Evolutionary conservation across 1,140 invertebrate species (phyloP).

Genomic region (Pentalonia nigronervosa): DNA sequence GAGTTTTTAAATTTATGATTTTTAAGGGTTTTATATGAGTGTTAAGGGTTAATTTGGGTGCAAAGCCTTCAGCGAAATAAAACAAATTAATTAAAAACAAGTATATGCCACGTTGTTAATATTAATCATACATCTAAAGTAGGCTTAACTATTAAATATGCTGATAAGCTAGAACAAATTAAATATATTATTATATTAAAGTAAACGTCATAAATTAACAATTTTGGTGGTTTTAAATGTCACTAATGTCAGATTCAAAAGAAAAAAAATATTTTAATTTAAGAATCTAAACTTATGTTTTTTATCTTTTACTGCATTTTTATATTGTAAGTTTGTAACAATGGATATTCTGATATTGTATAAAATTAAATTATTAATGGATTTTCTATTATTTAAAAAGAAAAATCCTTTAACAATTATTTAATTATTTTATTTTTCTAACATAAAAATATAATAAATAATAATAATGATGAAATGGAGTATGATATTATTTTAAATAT

Average conservation of each 20-base stretch:
- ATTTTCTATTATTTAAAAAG: neutral
- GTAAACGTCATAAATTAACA: neutral
- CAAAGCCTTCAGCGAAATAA: neutral
- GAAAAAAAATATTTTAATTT: neutral
- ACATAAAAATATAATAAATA: neutral
- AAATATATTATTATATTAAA: neutral
- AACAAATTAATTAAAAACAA: conserved; percentile 15
- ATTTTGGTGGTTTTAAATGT: neutral
- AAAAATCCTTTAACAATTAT: neutral
- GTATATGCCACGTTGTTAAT: neutral
- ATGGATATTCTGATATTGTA: neutral
- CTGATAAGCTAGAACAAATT: neutral
- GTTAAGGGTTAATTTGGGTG: neutral
- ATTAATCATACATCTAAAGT: conserved; percentile 14
- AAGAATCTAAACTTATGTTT: neutral
- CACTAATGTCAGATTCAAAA: neutral
- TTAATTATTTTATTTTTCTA: neutral
- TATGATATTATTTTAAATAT: neutral
- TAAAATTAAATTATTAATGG: neutral
- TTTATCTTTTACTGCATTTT: neutral
- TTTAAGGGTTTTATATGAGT: neutral
- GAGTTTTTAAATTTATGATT: conserved; percentile 4
- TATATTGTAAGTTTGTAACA: neutral
- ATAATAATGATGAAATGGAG: neutral
- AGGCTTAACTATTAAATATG: neutral